These are phyloP conservation scores for Notothenia rossii DNA, from an alignment of 2,113 vertebrate genomes.

Conservation along the genomic window DNA sequence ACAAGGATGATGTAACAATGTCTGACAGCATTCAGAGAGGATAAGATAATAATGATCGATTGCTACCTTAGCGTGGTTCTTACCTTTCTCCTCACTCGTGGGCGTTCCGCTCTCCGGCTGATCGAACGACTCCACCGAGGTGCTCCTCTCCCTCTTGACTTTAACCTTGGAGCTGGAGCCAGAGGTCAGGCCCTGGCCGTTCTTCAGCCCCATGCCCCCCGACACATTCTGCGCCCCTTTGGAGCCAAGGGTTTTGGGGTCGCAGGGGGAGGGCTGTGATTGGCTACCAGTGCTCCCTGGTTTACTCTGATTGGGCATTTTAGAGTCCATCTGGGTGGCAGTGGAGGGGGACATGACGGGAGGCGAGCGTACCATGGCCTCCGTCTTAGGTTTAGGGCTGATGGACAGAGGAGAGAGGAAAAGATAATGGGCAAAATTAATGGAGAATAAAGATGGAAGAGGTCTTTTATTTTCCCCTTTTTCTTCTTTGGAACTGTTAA, in stretches of 20 bases:
- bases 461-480: neutral
- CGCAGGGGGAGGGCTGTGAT: constrained; percentile 97
- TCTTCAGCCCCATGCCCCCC: constrained; percentile 97
- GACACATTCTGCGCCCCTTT: constrained; percentile 91
- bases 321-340: constrained; percentile 98
- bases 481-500: neutral
- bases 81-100: constrained; percentile 94
- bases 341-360: constrained; percentile 99
- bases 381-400: constrained; percentile 99
- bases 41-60: neutral
- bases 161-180: constrained; percentile 97
- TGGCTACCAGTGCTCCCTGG: constrained; percentile 96
- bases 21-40: neutral
- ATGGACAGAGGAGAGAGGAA: constrained; percentile 50
- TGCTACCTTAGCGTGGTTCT: neutral
- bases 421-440: neutral
- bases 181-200: constrained; percentile 89
- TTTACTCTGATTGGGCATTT: constrained; percentile 99
- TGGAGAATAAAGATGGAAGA: neutral
- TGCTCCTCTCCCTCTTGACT: constrained; percentile 96
- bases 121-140: constrained; percentile 96
- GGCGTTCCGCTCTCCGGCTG: constrained; percentile 95
- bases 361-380: constrained; percentile 99
- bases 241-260: constrained; percentile 88
- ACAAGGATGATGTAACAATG: no score